phyloP scores from a whole-genome alignment of 2,113 vertebrate genomes.

The Morone chrysops region DNA sequence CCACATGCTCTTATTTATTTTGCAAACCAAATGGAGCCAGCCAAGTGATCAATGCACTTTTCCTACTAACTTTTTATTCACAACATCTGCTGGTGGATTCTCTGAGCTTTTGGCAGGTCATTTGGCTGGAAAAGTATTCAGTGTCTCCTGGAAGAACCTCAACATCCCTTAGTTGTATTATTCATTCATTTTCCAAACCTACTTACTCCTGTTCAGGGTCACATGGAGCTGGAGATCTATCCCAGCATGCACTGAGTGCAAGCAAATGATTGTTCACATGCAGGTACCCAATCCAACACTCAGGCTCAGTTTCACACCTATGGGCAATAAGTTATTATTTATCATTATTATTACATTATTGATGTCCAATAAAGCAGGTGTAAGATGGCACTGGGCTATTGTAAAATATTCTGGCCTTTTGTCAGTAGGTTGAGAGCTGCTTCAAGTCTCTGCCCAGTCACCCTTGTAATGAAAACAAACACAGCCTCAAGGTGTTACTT shows the following conservation, averaged over 20 bases:
- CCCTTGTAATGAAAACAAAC: constrained; percentile 70
- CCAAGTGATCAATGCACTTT: constrained; percentile 56
- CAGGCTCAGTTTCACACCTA: constrained; percentile 1
- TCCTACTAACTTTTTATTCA: constrained; percentile 54
- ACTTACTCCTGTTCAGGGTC: constrained; percentile 33
- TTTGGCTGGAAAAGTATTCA: constrained; percentile 52
- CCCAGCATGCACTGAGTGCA: constrained; percentile 39
- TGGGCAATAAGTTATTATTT: background rate
- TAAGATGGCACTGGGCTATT: background rate
- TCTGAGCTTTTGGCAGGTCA: constrained; percentile 50
- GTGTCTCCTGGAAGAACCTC: constrained; percentile 35
- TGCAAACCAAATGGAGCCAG: constrained; percentile 49
- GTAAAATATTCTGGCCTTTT: constrained; percentile 36
- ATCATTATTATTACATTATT: constrained; percentile 12
- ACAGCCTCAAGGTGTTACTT: constrained; percentile 56
- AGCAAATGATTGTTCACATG: background rate
- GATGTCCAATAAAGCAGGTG: constrained; percentile 27
- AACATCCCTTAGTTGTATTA: constrained; percentile 38
- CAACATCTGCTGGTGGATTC: constrained; percentile 57
- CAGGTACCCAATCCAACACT: background rate
- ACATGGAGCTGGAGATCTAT: constrained; percentile 18
- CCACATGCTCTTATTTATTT: constrained; percentile 42
- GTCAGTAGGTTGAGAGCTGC: constrained; percentile 26
- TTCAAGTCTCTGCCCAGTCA: constrained; percentile 42
- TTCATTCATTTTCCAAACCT: constrained; percentile 51